These are phyloP conservation scores for Cephonodes hylas DNA, from an alignment of 2,888 invertebrate species.

Conservation along the genomic window DNA sequence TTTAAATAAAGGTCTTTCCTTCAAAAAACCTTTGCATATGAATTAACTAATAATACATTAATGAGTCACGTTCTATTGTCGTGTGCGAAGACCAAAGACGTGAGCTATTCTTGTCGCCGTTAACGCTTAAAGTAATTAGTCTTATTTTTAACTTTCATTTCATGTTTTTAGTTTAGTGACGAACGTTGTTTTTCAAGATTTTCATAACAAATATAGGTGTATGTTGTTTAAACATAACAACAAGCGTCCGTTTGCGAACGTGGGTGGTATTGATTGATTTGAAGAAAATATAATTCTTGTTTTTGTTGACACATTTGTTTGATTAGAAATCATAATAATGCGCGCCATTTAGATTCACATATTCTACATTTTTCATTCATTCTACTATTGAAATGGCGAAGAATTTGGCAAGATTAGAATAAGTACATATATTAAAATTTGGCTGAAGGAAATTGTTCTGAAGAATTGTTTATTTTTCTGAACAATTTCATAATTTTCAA, in stretches of 20 bases:
- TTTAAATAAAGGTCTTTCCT: neutral
- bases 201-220: neutral
- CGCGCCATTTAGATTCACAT: neutral
- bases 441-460: too few relatives aligned
- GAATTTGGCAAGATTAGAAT: neutral
- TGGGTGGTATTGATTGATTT: slow-evolving; percentile 7
- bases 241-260: neutral
- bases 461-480: too few relatives aligned
- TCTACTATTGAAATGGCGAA: neutral
- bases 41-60: neutral
- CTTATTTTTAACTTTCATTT: slow-evolving; percentile 24
- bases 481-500: too few relatives aligned
- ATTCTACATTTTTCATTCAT: too few relatives aligned
- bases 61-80: neutral
- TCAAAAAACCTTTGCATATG: neutral
- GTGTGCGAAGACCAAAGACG: neutral
- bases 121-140: slow-evolving; percentile 26
- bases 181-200: slow-evolving; percentile 16
- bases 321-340: neutral
- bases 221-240: neutral
- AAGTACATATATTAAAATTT: too few relatives aligned
- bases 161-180: slow-evolving; percentile 22
- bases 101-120: neutral
- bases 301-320: neutral
- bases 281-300: neutral